Percentiles rank a stretch among this genome's conserved stretches.
Evolutionary conservation across 2,797 vertebrate species (phyloP).

Genomic region (Xiphophorus birchmanni): DNA sequence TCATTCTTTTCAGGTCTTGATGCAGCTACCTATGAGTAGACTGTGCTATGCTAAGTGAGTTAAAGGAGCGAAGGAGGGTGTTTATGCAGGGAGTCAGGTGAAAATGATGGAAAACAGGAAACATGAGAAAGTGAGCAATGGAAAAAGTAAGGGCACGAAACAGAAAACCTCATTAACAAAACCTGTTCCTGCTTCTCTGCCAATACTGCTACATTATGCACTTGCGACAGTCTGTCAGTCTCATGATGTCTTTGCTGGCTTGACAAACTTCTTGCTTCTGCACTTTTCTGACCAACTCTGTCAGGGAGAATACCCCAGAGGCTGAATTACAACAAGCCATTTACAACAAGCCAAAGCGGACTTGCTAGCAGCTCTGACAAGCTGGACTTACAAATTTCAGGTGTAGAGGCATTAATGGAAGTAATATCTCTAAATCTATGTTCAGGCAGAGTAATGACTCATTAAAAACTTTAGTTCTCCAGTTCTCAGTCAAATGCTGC

Average conservation of each 20-base stretch:
- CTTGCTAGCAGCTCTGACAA: neutral
- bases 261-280: constrained; percentile 51
- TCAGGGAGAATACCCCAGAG: constrained; percentile 56
- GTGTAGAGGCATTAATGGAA: neutral
- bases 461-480: neutral
- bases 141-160: neutral
- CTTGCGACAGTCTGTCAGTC: constrained; percentile 6
- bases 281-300: constrained; percentile 58
- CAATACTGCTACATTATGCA: neutral
- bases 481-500: neutral
- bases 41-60: neutral
- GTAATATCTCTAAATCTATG: neutral
- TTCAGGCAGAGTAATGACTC: neutral
- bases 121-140: neutral
- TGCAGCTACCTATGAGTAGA: neutral
- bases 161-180: neutral
- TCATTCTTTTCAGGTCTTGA: neutral
- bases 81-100: neutral
- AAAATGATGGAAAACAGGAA: neutral
- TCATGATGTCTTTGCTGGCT: constrained; percentile 17
- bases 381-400: too few relatives aligned
- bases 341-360: too few relatives aligned
- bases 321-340: constrained; percentile 41
- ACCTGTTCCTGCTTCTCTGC: neutral
- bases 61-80: neutral